phyloP scores from a whole-genome alignment of 1,140 invertebrate genomes.

The Papilio aristodemus region DNA sequence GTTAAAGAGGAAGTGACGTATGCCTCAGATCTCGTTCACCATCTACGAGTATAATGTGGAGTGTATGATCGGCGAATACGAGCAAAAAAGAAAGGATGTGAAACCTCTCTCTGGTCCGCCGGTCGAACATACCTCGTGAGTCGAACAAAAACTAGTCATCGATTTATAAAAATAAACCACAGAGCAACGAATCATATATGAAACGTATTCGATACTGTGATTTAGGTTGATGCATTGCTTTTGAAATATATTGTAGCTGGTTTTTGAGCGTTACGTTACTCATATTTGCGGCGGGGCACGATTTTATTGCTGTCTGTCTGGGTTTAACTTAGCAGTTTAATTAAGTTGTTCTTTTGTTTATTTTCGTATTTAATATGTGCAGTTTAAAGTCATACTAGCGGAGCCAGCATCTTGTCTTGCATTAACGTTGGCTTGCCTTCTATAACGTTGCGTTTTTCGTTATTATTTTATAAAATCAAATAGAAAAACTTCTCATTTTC shows the following conservation, averaged over 20 bases:
- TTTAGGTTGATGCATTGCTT: conserved; percentile 29
- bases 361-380: not conserved
- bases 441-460: too few species aligned
- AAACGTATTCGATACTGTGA: conserved; percentile 47
- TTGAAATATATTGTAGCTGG: conserved; percentile 2
- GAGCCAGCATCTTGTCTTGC: too few species aligned
- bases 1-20: conserved; percentile 25
- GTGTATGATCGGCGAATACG: conserved; percentile 42
- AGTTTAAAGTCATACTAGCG: too few species aligned
- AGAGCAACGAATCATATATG: conserved; percentile 43
- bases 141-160: conserved; percentile 52
- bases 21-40: conserved; percentile 26
- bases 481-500: too few species aligned
- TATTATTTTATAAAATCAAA: too few species aligned
- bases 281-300: conserved; percentile 11
- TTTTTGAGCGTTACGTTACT: conserved; percentile 18
- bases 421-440: too few species aligned
- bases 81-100: conserved; percentile 49
- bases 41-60: conserved; percentile 41
- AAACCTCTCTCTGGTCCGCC: conserved; percentile 36
- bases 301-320: conserved; percentile 16
- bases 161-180: conserved; percentile 47
- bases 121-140: conserved; percentile 43
- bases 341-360: not conserved
- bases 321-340: conserved; percentile 5